Percentiles rank a stretch among this genome's conserved stretches.
Conservation (phyloP, 2,888 invertebrate genomes). For the Buathra laborator region DNA sequence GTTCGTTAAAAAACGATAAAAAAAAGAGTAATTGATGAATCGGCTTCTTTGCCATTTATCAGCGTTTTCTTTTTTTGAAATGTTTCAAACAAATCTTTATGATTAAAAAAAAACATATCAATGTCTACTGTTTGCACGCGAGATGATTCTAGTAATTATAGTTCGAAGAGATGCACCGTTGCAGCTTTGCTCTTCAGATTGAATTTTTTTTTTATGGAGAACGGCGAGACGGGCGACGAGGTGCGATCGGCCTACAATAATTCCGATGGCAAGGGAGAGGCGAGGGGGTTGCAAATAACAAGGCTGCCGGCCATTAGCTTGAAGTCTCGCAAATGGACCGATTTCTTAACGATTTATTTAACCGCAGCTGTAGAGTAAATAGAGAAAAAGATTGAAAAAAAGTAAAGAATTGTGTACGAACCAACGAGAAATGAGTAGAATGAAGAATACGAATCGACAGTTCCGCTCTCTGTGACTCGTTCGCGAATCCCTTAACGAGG, state of each 20-base stretch:
- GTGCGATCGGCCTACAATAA: not conserved
- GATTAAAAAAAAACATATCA: not conserved
- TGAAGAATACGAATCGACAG: slow-evolving; percentile 10
- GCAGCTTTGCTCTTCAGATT: not conserved
- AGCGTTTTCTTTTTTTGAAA: not conserved
- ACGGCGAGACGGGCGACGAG: not conserved
- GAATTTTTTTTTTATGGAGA: slow-evolving; percentile 5
- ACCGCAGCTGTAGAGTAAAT: slow-evolving; percentile 14
- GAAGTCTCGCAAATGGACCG: slow-evolving; percentile 20
- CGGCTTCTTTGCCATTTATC: no score
- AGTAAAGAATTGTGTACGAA: not conserved
- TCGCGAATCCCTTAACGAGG: slow-evolving; percentile 66
- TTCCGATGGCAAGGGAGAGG: not conserved
- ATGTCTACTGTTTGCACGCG: not conserved
- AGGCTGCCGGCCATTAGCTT: slow-evolving; percentile 45
- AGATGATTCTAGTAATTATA: not conserved
- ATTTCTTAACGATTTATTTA: slow-evolving; percentile 50
- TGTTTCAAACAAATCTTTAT: not conserved
- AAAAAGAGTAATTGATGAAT: no score
- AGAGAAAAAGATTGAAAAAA: not conserved
- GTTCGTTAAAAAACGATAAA: no score
- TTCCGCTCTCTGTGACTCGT: not conserved
- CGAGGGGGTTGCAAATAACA: slow-evolving; percentile 27
- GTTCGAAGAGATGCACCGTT: not conserved
- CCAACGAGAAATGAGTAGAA: not conserved